Evolutionary conservation across 35 echinoderm and acorn worm genomes (phyloP).

Genomic region (Stichopus chloronotus): DNA sequence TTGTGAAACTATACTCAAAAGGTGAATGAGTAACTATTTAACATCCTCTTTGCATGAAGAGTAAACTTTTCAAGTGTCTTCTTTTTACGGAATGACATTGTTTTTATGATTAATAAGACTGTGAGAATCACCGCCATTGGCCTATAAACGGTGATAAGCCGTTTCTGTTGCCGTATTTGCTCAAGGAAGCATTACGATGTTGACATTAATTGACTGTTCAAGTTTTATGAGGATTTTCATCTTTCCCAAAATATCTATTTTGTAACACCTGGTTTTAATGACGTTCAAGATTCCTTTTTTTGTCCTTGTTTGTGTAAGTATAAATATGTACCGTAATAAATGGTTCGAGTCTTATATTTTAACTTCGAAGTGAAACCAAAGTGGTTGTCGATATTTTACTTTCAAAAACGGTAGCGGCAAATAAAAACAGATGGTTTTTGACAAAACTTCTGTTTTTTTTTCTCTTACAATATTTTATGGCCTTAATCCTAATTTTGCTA

Average conservation of each 20-base stretch:
- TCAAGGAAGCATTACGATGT: background rate
- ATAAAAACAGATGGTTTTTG: background rate
- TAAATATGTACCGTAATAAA: background rate
- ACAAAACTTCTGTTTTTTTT: background rate
- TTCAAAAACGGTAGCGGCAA: background rate
- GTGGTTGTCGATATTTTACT: background rate
- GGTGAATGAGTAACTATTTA: background rate
- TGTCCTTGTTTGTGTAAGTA: background rate
- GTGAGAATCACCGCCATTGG: background rate
- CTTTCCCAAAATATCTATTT: background rate
- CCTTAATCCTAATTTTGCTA: too few relatives aligned
- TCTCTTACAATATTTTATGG: background rate
- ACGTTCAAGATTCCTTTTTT: background rate
- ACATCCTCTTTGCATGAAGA: background rate
- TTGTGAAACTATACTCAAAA: background rate
- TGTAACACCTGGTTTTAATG: conserved; percentile 4
- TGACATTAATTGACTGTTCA: background rate
- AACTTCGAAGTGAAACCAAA: background rate
- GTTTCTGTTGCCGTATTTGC: background rate
- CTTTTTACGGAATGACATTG: background rate
- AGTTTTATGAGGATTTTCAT: background rate
- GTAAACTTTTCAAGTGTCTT: background rate
- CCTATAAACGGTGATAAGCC: background rate
- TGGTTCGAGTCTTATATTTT: background rate
- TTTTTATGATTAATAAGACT: background rate